phyloP scores from a whole-genome alignment of 2,888 invertebrate species.

The Diaphora mendica region DNA sequence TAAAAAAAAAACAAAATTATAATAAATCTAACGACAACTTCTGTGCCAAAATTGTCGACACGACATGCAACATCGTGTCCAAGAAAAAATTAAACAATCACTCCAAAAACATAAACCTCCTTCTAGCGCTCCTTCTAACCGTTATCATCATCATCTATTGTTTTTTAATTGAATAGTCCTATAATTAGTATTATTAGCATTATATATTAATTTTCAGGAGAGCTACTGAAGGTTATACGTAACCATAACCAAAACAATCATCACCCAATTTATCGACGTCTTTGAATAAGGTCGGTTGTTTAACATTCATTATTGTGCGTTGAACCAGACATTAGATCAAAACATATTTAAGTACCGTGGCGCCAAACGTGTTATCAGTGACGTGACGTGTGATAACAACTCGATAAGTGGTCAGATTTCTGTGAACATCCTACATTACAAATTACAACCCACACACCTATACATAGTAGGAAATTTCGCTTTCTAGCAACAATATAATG shows the following conservation, averaged over 20 bases:
- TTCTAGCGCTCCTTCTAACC: no score
- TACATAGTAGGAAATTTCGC: not conserved
- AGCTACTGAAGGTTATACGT: not conserved
- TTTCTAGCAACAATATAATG: not conserved
- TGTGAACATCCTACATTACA: not conserved
- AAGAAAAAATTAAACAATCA: no score
- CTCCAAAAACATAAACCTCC: no score
- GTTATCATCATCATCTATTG: no score
- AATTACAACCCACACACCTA: not conserved
- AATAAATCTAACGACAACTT: no score
- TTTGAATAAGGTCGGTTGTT: not conserved
- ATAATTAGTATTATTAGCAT: not conserved
- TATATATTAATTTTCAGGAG: not conserved
- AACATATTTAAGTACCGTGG: conserved; percentile 6
- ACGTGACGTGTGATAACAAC: conserved; percentile 11
- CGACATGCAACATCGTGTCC: no score
- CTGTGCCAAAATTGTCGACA: no score
- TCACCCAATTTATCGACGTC: not conserved
- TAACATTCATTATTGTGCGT: conserved; percentile 3
- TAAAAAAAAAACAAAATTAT: no score
- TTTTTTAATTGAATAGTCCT: not conserved
- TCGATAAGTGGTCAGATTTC: conserved; percentile 5
- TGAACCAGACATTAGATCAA: conserved; percentile 1
- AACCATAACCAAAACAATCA: no score
- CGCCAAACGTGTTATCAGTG: conserved; percentile 13